Evolutionary conservation across 1,140 invertebrate species (phyloP), one percentile per base, ranked within the genome.

Genomic region (Apolygus lucorum): DNA sequence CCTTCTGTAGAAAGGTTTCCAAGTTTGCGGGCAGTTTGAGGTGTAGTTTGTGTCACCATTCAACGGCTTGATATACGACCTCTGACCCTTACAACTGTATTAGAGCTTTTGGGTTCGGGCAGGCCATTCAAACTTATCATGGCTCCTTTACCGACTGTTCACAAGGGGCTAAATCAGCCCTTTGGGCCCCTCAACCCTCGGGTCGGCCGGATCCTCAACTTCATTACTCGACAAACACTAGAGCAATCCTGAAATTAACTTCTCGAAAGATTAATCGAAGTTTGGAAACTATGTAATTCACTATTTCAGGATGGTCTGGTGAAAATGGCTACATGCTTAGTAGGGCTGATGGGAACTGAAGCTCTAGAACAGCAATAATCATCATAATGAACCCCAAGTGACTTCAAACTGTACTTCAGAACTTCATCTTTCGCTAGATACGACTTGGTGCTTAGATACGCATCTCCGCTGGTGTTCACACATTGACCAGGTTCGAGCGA

Each of bases 11-110:
- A 59, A 59, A 59, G 54, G 54, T 59, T 24, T 22, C 54, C 54
- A 59, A 59, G 13, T 59, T 59, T 59, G 54, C 4, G 54, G 54
- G 54, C 54, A 59, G 54, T 59, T 59, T 59, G 54, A 59, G 54
- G 54, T 59, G 54, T 59, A 59, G 54, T 59, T 59, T 59, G 54
- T 24, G 54, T 59, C 54, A 59, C 54, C 54, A 59, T 59, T 59
- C 54, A 59, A 13, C 13, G 22, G 54, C 22, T 59, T 59, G 54
- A 59, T 59, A 59, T 59, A 59, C 54, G 54, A 59, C 54, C 22
- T 59, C 54, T 59, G 54, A 59, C 54, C 54, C 54, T 21, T 59
- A 24, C 13, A 59, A 59, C 54, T 59, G 54, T 59, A 59, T 59
- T 59, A 59, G 54, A 24, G 22, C 54, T 21, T 13, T 59, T 22